Evolutionary conservation across 1,140 invertebrate species (phyloP).

Genomic region (Hypsibius dujardini): DNA sequence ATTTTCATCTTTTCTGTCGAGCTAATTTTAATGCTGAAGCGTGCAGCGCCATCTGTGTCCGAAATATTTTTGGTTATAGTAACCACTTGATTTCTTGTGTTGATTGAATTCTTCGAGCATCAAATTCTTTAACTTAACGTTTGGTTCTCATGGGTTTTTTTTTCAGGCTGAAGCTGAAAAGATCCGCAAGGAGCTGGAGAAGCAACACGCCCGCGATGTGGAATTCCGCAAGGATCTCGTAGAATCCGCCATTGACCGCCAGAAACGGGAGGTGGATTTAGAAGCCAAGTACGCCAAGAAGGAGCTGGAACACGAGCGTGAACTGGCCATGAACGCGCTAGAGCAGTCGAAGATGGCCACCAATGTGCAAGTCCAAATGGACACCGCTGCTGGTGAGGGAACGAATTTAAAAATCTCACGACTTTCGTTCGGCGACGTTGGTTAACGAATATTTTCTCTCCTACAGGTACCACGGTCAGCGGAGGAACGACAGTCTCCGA

Average conservation of each 20-base stretch:
- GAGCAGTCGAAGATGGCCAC: neutral
- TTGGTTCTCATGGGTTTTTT: too few species aligned
- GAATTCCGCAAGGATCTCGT: slow-evolving; percentile 15
- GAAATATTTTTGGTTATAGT: too few species aligned
- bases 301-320: slow-evolving; percentile 5
- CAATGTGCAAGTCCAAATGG: neutral
- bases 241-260: neutral
- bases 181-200: slow-evolving; percentile 16
- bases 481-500: slow-evolving; percentile 7
- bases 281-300: slow-evolving; percentile 10
- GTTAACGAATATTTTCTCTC: neutral
- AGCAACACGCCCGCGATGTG: slow-evolving; percentile 9
- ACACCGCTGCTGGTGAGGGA: slow-evolving; percentile 8
- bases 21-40: too few species aligned
- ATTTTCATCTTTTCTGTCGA: too few species aligned
- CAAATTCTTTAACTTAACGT: too few species aligned
- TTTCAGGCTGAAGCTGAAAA: slow-evolving; percentile 6
- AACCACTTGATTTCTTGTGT: too few species aligned
- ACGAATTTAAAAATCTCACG: neutral
- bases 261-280: neutral
- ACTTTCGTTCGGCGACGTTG: neutral
- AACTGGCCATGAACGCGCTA: slow-evolving; percentile 1
- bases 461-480: slow-evolving; percentile 3
- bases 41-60: too few species aligned
- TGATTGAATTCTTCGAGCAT: too few species aligned